Conservation (phyloP, 1,140 invertebrate genomes). For the Diachasma alloeum region DNA sequence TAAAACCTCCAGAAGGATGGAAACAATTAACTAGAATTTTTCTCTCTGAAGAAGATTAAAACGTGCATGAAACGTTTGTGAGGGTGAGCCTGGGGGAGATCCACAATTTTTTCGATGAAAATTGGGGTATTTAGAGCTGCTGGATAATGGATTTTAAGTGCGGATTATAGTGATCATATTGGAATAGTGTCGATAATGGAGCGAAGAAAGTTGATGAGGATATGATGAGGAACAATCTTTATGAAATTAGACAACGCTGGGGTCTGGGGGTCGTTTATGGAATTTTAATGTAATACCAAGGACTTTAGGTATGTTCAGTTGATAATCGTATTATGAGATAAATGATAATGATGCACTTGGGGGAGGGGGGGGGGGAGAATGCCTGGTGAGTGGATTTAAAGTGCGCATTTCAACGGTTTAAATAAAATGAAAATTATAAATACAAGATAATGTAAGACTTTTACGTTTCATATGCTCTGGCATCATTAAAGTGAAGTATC, state of each 20-base stretch:
- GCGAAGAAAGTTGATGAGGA: conserved; percentile 33
- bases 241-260: conserved; percentile 42
- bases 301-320: conserved; percentile 43
- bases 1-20: conserved; percentile 5
- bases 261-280: conserved; percentile 1
- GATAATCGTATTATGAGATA: conserved; percentile 24
- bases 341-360: conserved; percentile 14
- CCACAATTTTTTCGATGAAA: background rate
- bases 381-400: background rate
- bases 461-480: background rate
- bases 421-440: conserved; percentile 27
- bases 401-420: background rate
- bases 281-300: conserved; percentile 39
- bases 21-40: background rate
- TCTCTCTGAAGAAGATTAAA: too few relatives aligned
- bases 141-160: conserved; percentile 10
- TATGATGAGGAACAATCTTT: conserved; percentile 41
- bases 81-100: too few relatives aligned
- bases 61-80: too few relatives aligned
- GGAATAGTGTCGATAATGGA: conserved; percentile 9
- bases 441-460: conserved; percentile 21
- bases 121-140: background rate
- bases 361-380: background rate
- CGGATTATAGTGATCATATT: conserved; percentile 29
- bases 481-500: background rate